A percentile compares a stretch with the other conserved stretches of the same genome.
These are phyloP conservation scores for Sporophila hypoxantha DNA, from an alignment of 2,113 vertebrate genomes.

Conservation along the genomic window DNA sequence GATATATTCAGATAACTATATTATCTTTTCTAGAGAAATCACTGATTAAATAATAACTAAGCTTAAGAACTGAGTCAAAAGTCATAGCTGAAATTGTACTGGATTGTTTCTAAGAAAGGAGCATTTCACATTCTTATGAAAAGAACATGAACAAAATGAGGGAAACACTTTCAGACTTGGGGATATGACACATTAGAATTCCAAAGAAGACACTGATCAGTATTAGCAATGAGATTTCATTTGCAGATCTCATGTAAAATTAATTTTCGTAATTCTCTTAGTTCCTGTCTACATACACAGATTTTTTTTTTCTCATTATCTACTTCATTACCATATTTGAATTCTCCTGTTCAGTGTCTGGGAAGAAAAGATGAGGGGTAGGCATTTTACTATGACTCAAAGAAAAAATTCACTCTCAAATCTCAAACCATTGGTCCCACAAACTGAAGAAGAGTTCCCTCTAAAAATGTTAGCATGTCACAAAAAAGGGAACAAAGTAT, in stretches of 20 bases:
- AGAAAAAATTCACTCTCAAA: not conserved
- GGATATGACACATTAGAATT: constrained; percentile 52
- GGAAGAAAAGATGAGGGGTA: not conserved
- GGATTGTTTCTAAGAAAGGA: not conserved
- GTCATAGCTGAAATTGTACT: not conserved
- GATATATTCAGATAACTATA: not conserved
- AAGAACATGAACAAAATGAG: not conserved
- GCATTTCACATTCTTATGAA: not conserved
- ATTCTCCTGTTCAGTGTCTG: not conserved
- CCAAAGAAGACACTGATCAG: constrained; percentile 46
- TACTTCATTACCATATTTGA: constrained; percentile 59
- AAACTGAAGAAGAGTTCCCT: not conserved
- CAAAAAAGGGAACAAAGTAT: not conserved
- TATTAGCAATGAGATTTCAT: constrained; percentile 62
- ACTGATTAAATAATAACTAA: not conserved
- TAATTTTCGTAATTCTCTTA: constrained; percentile 70
- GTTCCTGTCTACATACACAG: constrained; percentile 56
- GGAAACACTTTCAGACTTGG: not conserved
- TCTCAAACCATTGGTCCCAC: not conserved
- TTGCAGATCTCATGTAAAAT: constrained; percentile 69
- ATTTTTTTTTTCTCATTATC: constrained; percentile 65
- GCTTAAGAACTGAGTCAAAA: constrained; percentile 8
- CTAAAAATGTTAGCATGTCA: not conserved
- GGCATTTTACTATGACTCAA: not conserved
- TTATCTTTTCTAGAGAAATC: not conserved